Evolutionary conservation across 2,797 vertebrate species (phyloP), one percentile per base, ranked within the genome.

Genomic region (Acomys russatus): DNA sequence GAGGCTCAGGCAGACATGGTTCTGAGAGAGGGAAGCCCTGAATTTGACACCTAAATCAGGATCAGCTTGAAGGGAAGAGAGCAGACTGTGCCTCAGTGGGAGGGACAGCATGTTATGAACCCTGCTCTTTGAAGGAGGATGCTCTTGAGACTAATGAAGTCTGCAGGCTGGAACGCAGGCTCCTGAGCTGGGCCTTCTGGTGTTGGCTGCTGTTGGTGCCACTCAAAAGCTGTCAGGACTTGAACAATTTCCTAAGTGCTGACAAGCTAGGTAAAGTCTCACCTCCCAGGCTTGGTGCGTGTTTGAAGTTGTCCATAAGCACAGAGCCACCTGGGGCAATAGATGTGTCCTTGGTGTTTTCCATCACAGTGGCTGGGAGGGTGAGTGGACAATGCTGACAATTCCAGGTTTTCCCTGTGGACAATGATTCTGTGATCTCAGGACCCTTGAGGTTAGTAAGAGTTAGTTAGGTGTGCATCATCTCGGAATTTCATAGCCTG

Each of bases 371-470:
- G 79, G 4, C 11, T 23, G 76, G 38, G 22, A 63, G 14, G 1
- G 17, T 18, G 85, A 17, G 10, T 10, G 6, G 3, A 35, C 61
- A 35, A 5, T 12, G 0, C 3, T 2, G 6, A 23, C 6, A 15
- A 2, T 10, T 0, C 6, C 0, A 1, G 20, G 1, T 63, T 54
- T 80, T 61, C 93, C 1, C 0, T 0, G 64, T 0, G 20, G 79
- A 33, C 1, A 1, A 70, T 9, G 54, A 63, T 59, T 30, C 64
- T 56, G 77, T 71, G 23, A 14, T 63, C 71, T 71, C 85, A 28
- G 56, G 88, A 9, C 38, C 33, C 11, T 51, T 0, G 38, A 1
- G 14, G 59, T 73, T 56, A 38, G 51, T 33, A 5, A 89, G 78
- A 90, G 18, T 38, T 35, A 73, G 30, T 17, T 35, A 61, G 17